These are phyloP conservation scores for Coecobrya sp. DNA, from an alignment of 2,888 invertebrate species.

Conservation along the genomic window DNA sequence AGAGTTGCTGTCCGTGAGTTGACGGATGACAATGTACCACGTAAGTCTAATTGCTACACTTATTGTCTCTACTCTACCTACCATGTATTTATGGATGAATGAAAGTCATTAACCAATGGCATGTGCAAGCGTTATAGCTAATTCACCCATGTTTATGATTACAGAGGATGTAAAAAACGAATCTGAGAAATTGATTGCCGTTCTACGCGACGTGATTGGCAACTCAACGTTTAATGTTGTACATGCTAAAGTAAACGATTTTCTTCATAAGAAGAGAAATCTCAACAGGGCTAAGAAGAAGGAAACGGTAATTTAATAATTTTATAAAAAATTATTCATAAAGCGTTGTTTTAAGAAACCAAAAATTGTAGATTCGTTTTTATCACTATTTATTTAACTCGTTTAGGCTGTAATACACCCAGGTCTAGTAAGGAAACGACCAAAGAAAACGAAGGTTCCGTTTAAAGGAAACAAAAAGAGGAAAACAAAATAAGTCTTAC, in stretches of 20 bases:
- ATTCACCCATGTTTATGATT: not conserved
- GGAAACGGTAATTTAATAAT: slow-evolving; percentile 80
- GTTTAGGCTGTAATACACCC: slow-evolving; percentile 79
- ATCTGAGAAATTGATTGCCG: slow-evolving; percentile 76
- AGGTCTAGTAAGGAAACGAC: slow-evolving; percentile 77
- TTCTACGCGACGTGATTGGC: slow-evolving; percentile 76
- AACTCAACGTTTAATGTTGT: slow-evolving; percentile 79
- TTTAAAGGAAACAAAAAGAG: slow-evolving; percentile 73
- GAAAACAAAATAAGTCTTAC: slow-evolving; percentile 38
- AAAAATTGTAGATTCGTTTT: not conserved
- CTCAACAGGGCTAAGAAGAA: slow-evolving; percentile 83
- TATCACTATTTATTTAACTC: not conserved
- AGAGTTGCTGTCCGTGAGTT: slow-evolving; percentile 82
- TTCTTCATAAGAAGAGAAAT: slow-evolving; percentile 81
- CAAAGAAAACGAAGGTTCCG: slow-evolving; percentile 66
- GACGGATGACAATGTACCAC: slow-evolving; percentile 82
- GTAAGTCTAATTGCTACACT: slow-evolving; percentile 60
- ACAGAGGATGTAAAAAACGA: slow-evolving; percentile 77
- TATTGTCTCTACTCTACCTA: too few relatives aligned
- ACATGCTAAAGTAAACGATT: slow-evolving; percentile 82
- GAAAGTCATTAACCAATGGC: too few relatives aligned
- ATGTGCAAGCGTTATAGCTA: too few relatives aligned
- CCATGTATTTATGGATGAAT: too few relatives aligned
- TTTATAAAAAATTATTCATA: not conserved
- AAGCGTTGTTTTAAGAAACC: not conserved